These are phyloP conservation scores for Parnassius apollo DNA, from an alignment of 2,888 invertebrate species.

Conservation along the genomic window DNA sequence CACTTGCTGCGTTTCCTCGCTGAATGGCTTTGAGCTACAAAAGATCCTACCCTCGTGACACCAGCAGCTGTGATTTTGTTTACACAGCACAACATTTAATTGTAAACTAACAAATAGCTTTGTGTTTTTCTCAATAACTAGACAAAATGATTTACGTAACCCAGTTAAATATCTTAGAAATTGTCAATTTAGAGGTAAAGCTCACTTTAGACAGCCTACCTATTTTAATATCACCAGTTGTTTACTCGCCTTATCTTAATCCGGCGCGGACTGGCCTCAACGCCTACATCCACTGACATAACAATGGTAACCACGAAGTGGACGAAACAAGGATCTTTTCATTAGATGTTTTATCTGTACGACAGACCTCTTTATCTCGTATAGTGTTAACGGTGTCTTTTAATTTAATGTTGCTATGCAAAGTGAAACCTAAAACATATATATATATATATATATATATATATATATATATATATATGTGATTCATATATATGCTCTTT, in stretches of 20 bases:
- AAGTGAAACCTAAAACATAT: not conserved
- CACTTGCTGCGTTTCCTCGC: too few species aligned
- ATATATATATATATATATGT: not conserved
- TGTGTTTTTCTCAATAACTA: too few species aligned
- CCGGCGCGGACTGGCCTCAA: slow-evolving; percentile 41
- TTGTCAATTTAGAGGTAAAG: slow-evolving; percentile 13
- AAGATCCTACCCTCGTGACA: too few species aligned
- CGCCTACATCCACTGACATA: slow-evolving; percentile 61
- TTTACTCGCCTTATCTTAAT: slow-evolving; percentile 53
- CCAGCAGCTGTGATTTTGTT: too few species aligned
- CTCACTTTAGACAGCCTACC: slow-evolving; percentile 27
- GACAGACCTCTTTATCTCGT: slow-evolving; percentile 19
- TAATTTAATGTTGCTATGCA: not conserved
- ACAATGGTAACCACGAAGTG: slow-evolving; percentile 30
- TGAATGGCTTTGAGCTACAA: too few species aligned
- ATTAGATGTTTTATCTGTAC: slow-evolving; percentile 23
- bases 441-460: not conserved
- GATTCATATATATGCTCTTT: not conserved
- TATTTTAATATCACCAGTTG: slow-evolving; percentile 35
- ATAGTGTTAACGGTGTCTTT: not conserved
- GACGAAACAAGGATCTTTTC: slow-evolving; percentile 24
- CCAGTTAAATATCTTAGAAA: slow-evolving; percentile 16
- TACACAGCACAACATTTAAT: too few species aligned
- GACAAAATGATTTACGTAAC: slow-evolving; percentile 3
- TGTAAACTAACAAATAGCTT: too few species aligned